A percentile compares a stretch with the other conserved stretches of the same genome.
These are phyloP conservation scores for Magallana ariakensis DNA, from an alignment of 1,140 invertebrate genomes.

Conservation along the genomic window DNA sequence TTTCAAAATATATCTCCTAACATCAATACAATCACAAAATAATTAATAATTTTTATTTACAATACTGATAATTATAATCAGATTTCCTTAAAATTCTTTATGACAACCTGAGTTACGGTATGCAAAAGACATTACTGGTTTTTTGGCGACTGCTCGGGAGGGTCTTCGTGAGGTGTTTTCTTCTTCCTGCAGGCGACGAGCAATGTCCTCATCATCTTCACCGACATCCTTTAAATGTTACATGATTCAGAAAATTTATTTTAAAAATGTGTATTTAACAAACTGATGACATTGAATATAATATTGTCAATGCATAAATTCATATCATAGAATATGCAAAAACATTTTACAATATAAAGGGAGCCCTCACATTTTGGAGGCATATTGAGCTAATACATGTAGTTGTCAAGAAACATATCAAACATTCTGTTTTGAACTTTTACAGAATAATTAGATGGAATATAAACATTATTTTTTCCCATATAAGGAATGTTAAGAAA, in stretches of 20 bases:
- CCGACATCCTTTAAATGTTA: constrained; percentile 25
- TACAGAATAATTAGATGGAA: no score
- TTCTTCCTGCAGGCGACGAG: constrained; percentile 61
- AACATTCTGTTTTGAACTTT: background rate
- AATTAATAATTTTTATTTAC: no score
- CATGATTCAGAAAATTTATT: background rate
- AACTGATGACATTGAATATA: background rate
- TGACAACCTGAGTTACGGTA: no score
- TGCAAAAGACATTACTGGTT: background rate
- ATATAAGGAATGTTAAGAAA: no score
- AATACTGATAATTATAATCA: no score
- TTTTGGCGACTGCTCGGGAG: constrained; percentile 17
- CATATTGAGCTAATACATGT: background rate
- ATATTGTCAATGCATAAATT: background rate
- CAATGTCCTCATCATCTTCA: constrained; percentile 59
- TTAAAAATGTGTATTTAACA: background rate
- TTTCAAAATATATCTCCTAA: no score
- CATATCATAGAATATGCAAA: background rate
- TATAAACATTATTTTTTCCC: no score
- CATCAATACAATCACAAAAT: no score
- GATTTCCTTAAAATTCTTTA: no score
- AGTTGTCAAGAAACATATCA: background rate
- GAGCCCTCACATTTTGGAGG: no score
- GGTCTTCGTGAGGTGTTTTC: constrained; percentile 50
- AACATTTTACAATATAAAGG: background rate